Base-by-base conservation (phyloP, 1,140 invertebrate species). In the Drosophila pallidifrons region DNA sequence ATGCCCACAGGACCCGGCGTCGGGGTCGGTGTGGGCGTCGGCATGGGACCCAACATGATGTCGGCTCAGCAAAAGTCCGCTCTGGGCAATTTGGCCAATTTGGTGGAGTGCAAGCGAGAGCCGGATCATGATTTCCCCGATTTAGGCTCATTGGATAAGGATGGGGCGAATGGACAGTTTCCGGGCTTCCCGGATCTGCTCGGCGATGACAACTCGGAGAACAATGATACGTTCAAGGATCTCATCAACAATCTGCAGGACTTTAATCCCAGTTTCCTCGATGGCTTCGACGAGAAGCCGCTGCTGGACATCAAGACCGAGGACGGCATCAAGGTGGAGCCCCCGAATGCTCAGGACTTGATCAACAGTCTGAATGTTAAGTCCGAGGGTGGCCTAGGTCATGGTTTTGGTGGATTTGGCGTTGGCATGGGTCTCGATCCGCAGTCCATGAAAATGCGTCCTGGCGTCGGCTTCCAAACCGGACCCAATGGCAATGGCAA, bases 181-280 rank as follows among this genome's bases (percentile, higher is more conserved):
- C 95, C 96, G 0, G 96, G 96, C 1, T 95, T 97, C 52, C 95
- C 97, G 20, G 96, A 97, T 75, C 94, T 96, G 59, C 95, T 97
- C 79, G 96, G 96, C 25, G 97, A 98, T 77, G 97, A 97, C 61
- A 95, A 96, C 4, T 95, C 95, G 63, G 97, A 97, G 73, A 96
- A 97, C 77, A 96, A 96, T 75, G 96, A 96, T 75, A 95, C 96
- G 11, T 95, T 98, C 87, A 97, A 98, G 89, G 97, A 98, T 92
- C 95, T 98, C 73, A 97, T 98, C 63, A 97, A 96, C 1, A 97
- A 98, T 92, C 97, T 98, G 81, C 96, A 96, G 13, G 96, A 96
- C 79, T 96, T 96, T 65, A 94, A 95, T 92, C 95, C 96, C 2
- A 96, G 97, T 83, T 96, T 97, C 76, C 96, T 97, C 94, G 96